Evolutionary conservation across 2,888 invertebrate species (phyloP), one percentile per base, ranked within the genome.

Genomic region (Drosophila anomelani): DNA sequence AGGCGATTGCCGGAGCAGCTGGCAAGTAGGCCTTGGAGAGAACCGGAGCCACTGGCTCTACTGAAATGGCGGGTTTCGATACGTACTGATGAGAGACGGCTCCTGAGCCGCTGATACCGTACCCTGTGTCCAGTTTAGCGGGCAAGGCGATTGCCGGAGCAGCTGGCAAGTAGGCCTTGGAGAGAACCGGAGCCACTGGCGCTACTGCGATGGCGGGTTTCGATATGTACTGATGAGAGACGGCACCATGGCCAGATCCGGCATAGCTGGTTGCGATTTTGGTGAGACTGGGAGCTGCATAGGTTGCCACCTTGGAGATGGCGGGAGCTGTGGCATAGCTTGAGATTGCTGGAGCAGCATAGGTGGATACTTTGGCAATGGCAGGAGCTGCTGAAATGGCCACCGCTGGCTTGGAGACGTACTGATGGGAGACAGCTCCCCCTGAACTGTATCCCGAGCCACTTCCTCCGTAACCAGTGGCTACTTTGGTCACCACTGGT

Each of bases 361-460:
- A 88, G 7, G 78, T 67, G 15, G 81, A 79, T 0, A 85, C 56
- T 44, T 85, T 81, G 5, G 77, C 61, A 1, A 85, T 39, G 3
- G 76, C 78, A 23, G 80, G 79, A 12, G 71, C 71, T 4, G 78
- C 15, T 6, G 70, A 56, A 12, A 69, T 66, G 3, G 87, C 71
- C 2, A 93, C 93, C 1, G 93, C 75, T 0, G 84, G 85, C 55
- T 80, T 81, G 4, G 89, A 82, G 0, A 87, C 68, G 23, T 81
- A 80, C 55, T 87, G 88, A 73, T 85, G 85, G 0, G 89, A 82
- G 15, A 80, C 57, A 3, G 83, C 77, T 4, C 73, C 76, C 2
- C 76, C 71, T 0, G 55, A 63, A 17, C 47, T 64, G 34, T 64
- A 53, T n/a, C 57, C 70, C 6, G 39, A 54, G 0, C 61, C 73